A percentile compares a stretch with the other conserved stretches of the same genome.
phyloP scores from a whole-genome alignment of 2,113 vertebrate genomes.

The Hippopotamus amphibius region DNA sequence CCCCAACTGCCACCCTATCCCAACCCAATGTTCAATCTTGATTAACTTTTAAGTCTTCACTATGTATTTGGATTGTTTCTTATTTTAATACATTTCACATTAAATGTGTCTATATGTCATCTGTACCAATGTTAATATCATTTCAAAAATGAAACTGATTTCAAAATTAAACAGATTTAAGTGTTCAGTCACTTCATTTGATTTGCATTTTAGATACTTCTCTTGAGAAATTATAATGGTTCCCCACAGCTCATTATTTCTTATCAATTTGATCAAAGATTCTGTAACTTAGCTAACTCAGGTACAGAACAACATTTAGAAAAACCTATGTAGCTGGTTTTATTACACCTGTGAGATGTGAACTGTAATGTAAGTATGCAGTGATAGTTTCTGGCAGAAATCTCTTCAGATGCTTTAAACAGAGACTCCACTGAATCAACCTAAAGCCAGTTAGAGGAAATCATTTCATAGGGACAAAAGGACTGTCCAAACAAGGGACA shows the following conservation, averaged over 20 bases:
- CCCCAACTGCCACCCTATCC: background rate
- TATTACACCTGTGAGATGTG: background rate
- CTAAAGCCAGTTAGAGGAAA: background rate
- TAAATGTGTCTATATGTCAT: constrained; percentile 84
- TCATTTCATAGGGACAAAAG: background rate
- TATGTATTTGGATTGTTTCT: constrained; percentile 82
- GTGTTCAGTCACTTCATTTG: constrained; percentile 84
- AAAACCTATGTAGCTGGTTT: constrained; percentile 51
- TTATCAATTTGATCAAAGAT: constrained; percentile 78
- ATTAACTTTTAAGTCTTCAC: constrained; percentile 83
- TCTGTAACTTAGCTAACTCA: constrained; percentile 51
- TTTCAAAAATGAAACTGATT: constrained; percentile 85
- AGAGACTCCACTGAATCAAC: background rate
- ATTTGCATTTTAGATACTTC: constrained; percentile 83
- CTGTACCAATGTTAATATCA: constrained; percentile 83
- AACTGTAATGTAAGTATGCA: background rate
- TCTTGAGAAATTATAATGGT: constrained; percentile 76
- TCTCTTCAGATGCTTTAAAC: background rate
- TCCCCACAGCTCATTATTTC: constrained; percentile 69
- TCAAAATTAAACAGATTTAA: constrained; percentile 87
- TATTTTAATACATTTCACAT: constrained; percentile 83
- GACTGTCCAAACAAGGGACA: background rate
- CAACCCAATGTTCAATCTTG: constrained; percentile 79
- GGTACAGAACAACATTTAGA: constrained; percentile 53
- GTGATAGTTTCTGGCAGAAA: constrained; percentile 26